Percentiles rank a stretch among this genome's conserved stretches.
Evolutionary conservation across 2,797 vertebrate species (phyloP).

Genomic region (Orientallactaga sibirica): DNA sequence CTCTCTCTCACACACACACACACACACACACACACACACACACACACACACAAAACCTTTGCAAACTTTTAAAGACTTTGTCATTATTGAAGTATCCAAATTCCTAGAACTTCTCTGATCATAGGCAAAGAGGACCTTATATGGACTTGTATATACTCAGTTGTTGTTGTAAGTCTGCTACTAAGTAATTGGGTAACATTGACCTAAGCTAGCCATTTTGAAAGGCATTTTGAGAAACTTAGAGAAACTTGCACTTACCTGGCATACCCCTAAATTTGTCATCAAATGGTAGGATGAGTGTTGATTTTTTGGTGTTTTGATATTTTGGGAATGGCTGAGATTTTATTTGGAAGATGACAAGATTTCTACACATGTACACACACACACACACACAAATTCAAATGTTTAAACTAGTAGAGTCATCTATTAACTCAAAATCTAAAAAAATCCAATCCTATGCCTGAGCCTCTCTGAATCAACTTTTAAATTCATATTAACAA

Average conservation of each 20-base stretch:
- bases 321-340: neutral
- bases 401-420: neutral
- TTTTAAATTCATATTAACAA: neutral
- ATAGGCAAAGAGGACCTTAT: neutral
- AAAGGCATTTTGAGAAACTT: neutral
- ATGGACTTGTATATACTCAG: neutral
- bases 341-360: neutral
- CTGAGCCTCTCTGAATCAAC: neutral
- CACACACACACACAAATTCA: neutral
- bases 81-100: neutral
- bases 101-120: neutral
- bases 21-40: no score
- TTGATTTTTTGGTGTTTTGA: neutral
- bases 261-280: neutral
- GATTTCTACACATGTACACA: neutral
- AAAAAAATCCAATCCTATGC: neutral
- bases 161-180: neutral
- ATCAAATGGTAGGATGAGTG: neutral
- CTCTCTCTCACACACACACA: no score
- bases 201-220: neutral
- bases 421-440: neutral
- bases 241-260: neutral
- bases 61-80: neutral
- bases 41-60: neutral
- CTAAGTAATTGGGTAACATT: neutral